Base-by-base conservation (phyloP, 2,888 invertebrate species). In the Thera britannica region DNA sequence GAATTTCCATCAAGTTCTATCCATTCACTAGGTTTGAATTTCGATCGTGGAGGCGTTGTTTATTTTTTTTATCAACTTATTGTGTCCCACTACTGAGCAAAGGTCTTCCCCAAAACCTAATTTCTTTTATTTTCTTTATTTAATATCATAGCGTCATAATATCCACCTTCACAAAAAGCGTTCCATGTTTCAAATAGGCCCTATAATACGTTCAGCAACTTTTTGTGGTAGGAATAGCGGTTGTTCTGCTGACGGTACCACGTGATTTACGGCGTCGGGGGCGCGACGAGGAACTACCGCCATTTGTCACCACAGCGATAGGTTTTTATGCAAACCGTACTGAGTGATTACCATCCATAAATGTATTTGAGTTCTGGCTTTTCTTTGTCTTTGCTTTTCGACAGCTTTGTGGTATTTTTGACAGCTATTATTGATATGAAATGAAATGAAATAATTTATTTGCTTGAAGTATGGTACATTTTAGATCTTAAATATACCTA, bases 311-410 rank as follows among this genome's bases (percentile, higher is more conserved):
- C 36, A 58, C 72, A 60, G 73, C 78, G 77, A 78, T 78, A 74
- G 79, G 73, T 83, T 84, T 84, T 84, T 84, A 82, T 83, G 83
- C 82, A 79, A 79, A 83, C 83, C 79, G 77, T 81, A 80, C 83
- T 74, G 83, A 82, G 75, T 81, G 81, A 83, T 83, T 77, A 74
- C 75, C 57, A 38, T 65, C 57, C 68, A 73, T 73, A 71, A 70
- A 76, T 70, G 74, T 65, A 58, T 55, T 55, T 58, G 64, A 64
- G 58, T 46, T 41, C 23, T 34, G 23, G 34, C 12, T 67, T 55
- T 52, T 8, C 52, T 23, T 52, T 12, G 49, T 49, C 49, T 51
- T 23, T 51, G 7, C 3, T 34, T 52, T 34, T 52, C 12, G 46
- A 11, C 46, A 38, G 38, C 38, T 46, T 9, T 46, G 44, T 46